Base-by-base conservation (phyloP, 2,797 vertebrate species). In the Anguilla megastoma region DNA sequence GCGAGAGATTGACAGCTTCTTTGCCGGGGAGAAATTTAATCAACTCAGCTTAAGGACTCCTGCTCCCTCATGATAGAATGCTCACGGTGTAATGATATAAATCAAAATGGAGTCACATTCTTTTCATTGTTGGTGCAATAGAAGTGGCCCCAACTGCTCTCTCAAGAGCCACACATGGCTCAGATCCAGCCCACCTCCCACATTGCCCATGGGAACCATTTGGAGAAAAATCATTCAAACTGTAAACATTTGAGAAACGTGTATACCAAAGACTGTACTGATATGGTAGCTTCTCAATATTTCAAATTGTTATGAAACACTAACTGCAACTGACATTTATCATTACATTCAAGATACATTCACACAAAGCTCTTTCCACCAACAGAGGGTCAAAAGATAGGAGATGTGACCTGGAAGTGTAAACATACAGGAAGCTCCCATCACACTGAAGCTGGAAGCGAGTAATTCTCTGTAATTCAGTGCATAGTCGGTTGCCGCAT, bases 81-180 rank as follows among this genome's bases (percentile, higher is more conserved):
- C 94, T 91, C 87, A 90, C 90, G 92, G 92, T 92, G 93, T 92
- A 93, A 88, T 88, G 92, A 92, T 93, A 92, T 92, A 94, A 94
- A 94, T 94, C 93, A 92, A 93, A 93, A 90, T 92, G 91, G 93
- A 93, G 74, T 82, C 6, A 50, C 33, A 50, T 82, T n/a, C 12
- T 24, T 82, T 50, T 82, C 24, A 79, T 41, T 79, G 21, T 12
- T n/a, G 18, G 36, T 10, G 21, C n/a, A 52, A 83, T 0, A 27
- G 80, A n/a, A 83, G 45, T 52, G 80, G 45, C 18, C 41, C 33
- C 41, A 48, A 50, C 33, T 36, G 3, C 5, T 45, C 41, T 48
- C 18, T 36, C 33, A 36, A 18, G 33, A 36, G 30, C 14, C 30
- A 6, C 79, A 50, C 1, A 2, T 48, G 41, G 41, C 4, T 48